Conservation (phyloP, 2,888 invertebrate genomes). For the Homarus gammarus region DNA sequence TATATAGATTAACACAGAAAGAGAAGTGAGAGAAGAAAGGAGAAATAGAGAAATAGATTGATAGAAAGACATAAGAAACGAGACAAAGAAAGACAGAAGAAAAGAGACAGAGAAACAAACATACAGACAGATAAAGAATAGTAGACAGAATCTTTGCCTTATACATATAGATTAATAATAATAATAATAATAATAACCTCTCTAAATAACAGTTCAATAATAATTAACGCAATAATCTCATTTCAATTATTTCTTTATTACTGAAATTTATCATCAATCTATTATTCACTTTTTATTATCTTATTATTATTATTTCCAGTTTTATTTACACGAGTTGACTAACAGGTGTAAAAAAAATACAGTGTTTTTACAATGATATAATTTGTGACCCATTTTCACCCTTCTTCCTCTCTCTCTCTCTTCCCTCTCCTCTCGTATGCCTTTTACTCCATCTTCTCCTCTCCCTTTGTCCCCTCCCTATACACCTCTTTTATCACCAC, state of each 20-base stretch:
- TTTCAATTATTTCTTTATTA: too few relatives aligned
- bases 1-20: neutral
- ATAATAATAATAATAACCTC: too few relatives aligned
- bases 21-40: neutral
- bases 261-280: too few relatives aligned
- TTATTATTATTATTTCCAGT: too few relatives aligned
- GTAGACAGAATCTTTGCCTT: neutral
- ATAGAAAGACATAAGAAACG: neutral
- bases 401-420: neutral
- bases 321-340: too few relatives aligned
- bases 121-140: slow-evolving; percentile 1
- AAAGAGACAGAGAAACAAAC: neutral
- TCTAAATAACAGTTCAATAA: too few relatives aligned
- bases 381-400: neutral
- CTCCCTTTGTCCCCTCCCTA: neutral
- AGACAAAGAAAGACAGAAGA: neutral
- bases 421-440: neutral
- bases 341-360: too few relatives aligned
- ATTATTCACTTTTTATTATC: too few relatives aligned
- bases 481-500: neutral
- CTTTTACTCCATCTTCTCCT: neutral
- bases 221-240: too few relatives aligned
- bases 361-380: too few relatives aligned
- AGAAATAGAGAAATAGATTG: neutral
- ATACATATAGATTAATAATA: too few relatives aligned